Evolutionary conservation across 2,888 invertebrate species (phyloP), one percentile per base, ranked within the genome.

Genomic region (Biston stratarius): DNA sequence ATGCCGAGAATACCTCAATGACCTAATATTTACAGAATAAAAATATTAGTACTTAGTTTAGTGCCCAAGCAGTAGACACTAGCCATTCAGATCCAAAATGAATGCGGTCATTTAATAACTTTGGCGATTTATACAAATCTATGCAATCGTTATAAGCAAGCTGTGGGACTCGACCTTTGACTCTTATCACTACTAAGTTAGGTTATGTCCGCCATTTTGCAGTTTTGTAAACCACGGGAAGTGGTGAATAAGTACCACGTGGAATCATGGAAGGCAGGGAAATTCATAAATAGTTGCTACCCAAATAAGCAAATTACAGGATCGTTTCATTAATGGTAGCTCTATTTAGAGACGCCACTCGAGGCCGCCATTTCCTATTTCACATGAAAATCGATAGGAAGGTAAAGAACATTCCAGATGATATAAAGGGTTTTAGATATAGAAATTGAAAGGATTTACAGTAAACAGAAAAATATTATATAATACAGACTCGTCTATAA

Each of bases 371-470:
- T 88, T 77, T 74, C 72, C 85, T 87, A 86, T 87, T 77, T 73
- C 73, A 67, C 69, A 61, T 74, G 15, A 82, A 85, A 85, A 90
- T 89, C 89, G 36, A 51, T 51, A 33, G 15, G 6, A n/a, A n/a
- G 6, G n/a, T n/a, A 80, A 64, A 71, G 87, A 91, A 89, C 62
- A 51, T 89, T 90, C 88, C 84, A 78, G 90, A 89, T 87, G 60
- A 69, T 68, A 70, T 44, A n/a, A n/a, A n/a, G n/a, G 51, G 7
- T 55, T 14, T 3, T 0, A n/a, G 10, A 40, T 15, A 14, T 0
- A 5, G 9, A 52, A 14, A 6, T 47, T 55, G 57, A 47, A 34
- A n/a, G n/a, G 3, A 24, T 24, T 24, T 24, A 33, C 6, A 38
- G 38, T 38, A 9, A 9, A 38, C 6, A 38, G 9, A n/a, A 8